A percentile compares a stretch with the other conserved stretches of the same genome.
phyloP scores from a whole-genome alignment of 2,888 invertebrate species.

The Drosophila emarginata region DNA sequence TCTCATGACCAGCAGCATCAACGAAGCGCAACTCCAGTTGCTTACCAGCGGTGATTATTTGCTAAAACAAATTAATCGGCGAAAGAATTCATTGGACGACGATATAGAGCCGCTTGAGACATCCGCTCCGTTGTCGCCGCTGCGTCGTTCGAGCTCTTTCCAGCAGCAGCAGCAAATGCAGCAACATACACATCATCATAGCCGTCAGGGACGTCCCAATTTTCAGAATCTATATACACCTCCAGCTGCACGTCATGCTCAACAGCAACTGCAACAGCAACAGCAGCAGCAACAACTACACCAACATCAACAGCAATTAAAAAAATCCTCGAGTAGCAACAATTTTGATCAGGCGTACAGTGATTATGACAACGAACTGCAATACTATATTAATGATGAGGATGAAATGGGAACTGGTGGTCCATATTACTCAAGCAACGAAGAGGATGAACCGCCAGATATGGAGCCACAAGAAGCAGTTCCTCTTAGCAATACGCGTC shows the following conservation, averaged over 20 bases:
- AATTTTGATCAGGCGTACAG: slow-evolving; percentile 81
- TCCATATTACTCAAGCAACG: slow-evolving; percentile 80
- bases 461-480: slow-evolving; percentile 39
- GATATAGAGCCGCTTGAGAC: slow-evolving; percentile 47
- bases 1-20: slow-evolving; percentile 82
- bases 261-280: slow-evolving; percentile 36
- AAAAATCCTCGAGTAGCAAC: slow-evolving; percentile 82
- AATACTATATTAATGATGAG: slow-evolving; percentile 82
- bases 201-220: slow-evolving; percentile 73
- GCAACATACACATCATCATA: slow-evolving; percentile 39
- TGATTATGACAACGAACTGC: slow-evolving; percentile 81
- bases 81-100: slow-evolving; percentile 82
- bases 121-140: slow-evolving; percentile 80
- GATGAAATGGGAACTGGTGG: slow-evolving; percentile 80
- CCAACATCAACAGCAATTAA: slow-evolving; percentile 60
- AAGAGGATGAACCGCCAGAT: slow-evolving; percentile 71
- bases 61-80: slow-evolving; percentile 78
- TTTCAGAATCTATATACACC: slow-evolving; percentile 80
- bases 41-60: slow-evolving; percentile 79
- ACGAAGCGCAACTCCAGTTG: slow-evolving; percentile 80
- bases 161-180: slow-evolving; percentile 66
- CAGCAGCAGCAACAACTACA: slow-evolving; percentile 40
- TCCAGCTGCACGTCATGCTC: slow-evolving; percentile 77
- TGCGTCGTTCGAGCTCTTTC: slow-evolving; percentile 88
- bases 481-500: slow-evolving; percentile 84